phyloP scores from a whole-genome alignment of 1,140 invertebrate genomes.

The Lasioglossum albipes region DNA sequence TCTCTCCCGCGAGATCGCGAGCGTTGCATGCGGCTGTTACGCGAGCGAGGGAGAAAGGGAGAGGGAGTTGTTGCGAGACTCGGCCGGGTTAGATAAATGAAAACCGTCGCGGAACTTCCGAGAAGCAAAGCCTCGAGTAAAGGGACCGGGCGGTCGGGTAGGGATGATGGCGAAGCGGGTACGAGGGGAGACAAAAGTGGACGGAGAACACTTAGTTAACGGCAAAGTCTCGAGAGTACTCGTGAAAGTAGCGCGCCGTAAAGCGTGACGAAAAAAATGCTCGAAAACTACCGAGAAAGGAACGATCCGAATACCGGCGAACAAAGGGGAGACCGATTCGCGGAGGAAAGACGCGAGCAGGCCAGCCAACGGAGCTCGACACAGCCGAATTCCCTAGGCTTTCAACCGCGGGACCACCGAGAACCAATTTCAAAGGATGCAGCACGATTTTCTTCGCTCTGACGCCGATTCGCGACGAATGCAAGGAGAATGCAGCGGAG shows the following conservation, averaged over 20 bases:
- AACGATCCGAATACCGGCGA: neutral
- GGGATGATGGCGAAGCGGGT: neutral
- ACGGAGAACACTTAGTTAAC: conserved; percentile 48
- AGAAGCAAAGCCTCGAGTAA: neutral
- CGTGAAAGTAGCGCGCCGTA: conserved; percentile 34
- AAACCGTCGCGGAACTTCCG: conserved; percentile 26
- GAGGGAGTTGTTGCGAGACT: neutral
- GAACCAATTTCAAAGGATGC: neutral
- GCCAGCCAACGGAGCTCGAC: neutral
- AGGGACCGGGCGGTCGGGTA: neutral
- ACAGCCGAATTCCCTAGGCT: neutral
- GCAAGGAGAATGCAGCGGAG: too few species aligned
- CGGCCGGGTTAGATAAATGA: conserved; percentile 9
- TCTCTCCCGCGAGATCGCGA: conserved; percentile 8
- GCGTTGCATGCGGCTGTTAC: neutral
- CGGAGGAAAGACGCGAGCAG: neutral
- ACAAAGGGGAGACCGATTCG: neutral
- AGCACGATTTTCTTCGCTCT: too few species aligned
- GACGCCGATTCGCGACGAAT: too few species aligned
- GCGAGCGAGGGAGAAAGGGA: neutral
- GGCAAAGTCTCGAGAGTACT: conserved; percentile 42
- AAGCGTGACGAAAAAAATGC: conserved; percentile 43
- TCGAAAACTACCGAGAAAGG: conserved; percentile 13
- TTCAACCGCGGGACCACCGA: neutral
- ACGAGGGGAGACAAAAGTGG: conserved; percentile 12